These are phyloP conservation scores for Plebejus argus DNA, from an alignment of 2,888 invertebrate genomes.

Conservation along the genomic window DNA sequence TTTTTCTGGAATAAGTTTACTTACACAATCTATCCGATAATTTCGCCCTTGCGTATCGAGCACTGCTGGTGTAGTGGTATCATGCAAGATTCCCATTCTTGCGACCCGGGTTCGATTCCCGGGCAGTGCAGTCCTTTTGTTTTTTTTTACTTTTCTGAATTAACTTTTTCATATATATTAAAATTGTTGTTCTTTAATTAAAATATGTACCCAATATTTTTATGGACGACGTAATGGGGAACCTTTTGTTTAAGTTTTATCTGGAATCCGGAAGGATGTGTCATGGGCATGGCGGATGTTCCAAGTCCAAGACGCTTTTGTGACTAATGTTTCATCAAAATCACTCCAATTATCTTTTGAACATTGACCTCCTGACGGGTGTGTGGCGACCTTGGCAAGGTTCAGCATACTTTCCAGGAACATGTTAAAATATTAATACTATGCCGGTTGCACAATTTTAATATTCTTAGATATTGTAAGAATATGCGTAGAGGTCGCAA, in stretches of 20 bases:
- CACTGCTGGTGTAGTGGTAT: constrained; percentile 99
- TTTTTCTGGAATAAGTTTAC: neutral
- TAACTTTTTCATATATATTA: neutral
- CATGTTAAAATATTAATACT: too few relatives aligned
- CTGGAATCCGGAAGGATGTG: neutral
- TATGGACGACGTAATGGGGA: too few relatives aligned
- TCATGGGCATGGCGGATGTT: constrained; percentile 7
- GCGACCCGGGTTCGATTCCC: constrained; percentile 98
- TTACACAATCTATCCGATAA: neutral
- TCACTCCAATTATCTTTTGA: constrained; percentile 2
- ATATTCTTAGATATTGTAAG: too few relatives aligned
- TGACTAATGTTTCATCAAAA: constrained; percentile 6
- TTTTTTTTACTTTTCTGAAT: neutral
- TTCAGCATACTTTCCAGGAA: neutral
- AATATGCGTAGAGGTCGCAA: too few relatives aligned
- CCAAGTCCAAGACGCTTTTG: neutral
- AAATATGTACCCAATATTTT: too few relatives aligned
- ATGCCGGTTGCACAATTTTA: too few relatives aligned
- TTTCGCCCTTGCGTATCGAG: constrained; percentile 51
- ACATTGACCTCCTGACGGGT: neutral
- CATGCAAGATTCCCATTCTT: constrained; percentile 99
- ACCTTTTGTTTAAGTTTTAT: neutral
- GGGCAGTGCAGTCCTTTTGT: constrained; percentile 85
- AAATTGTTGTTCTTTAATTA: neutral
- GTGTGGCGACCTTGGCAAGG: neutral